A percentile compares a stretch with the other conserved stretches of the same genome.
Evolutionary conservation across 2,888 invertebrate genomes (phyloP).

Genomic region (Tenthredo amoena): DNA sequence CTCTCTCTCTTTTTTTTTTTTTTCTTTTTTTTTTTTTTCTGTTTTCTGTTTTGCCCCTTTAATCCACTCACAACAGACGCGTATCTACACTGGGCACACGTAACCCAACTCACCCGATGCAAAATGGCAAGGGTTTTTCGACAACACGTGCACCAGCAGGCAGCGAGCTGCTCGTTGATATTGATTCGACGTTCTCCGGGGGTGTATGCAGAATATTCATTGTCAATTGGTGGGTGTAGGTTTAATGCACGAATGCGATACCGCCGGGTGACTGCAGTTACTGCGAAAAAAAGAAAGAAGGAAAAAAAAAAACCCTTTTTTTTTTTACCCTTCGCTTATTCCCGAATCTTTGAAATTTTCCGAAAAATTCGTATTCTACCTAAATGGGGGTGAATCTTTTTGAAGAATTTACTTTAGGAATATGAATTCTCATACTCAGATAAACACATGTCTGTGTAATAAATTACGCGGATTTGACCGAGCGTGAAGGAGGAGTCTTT

Average conservation of each 20-base stretch:
- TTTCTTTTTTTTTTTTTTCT: background rate
- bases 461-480: slow-evolving; percentile 19
- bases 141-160: background rate
- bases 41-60: background rate
- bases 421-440: background rate
- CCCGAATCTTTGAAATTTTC: background rate
- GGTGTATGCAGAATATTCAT: slow-evolving; percentile 20
- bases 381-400: background rate
- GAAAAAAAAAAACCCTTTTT: background rate
- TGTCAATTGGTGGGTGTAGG: background rate
- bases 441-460: background rate
- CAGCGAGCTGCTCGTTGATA: background rate
- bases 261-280: background rate
- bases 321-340: background rate
- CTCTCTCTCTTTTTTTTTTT: background rate
- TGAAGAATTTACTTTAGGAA: background rate
- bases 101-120: slow-evolving; percentile 1
- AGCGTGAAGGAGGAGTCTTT: background rate
- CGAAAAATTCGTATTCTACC: no score
- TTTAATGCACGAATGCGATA: slow-evolving; percentile 12
- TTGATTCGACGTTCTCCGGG: slow-evolving; percentile 36
- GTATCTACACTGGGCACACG: slow-evolving; percentile 2
- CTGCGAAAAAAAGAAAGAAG: background rate
- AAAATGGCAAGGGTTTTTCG: slow-evolving; percentile 33
- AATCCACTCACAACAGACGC: background rate